Conservation (phyloP, 2,797 vertebrate genomes). For the Erpetoichthys calabaricus region DNA sequence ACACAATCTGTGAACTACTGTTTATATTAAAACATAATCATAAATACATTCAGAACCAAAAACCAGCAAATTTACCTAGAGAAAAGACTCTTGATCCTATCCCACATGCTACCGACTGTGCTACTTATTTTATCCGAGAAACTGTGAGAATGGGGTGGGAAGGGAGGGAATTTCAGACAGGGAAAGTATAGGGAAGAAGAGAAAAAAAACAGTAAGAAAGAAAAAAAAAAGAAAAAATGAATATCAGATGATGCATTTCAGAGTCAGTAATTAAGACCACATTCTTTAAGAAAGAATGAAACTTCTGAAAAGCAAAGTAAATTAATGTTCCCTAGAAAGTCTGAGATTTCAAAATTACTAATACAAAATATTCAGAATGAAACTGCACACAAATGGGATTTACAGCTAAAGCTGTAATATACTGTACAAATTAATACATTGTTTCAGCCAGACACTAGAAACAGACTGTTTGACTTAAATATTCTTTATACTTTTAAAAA, state of each 20-base stretch:
- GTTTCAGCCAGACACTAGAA: no score
- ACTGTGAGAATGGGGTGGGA: slow-evolving; percentile 55
- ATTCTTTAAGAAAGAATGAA: slow-evolving; percentile 8
- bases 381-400: no score
- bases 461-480: no score
- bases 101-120: slow-evolving; percentile 87
- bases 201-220: slow-evolving; percentile 46
- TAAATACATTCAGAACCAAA: slow-evolving; percentile 11
- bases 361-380: no score
- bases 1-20: not conserved
- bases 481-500: no score
- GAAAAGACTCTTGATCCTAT: slow-evolving; percentile 89
- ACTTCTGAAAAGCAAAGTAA: slow-evolving; percentile 9
- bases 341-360: no score
- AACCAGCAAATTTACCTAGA: slow-evolving; percentile 72
- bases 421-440: no score
- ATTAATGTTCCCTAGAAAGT: not conserved
- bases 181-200: slow-evolving; percentile 45
- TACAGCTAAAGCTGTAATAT: no score
- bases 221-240: slow-evolving; percentile 45
- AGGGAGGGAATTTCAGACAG: slow-evolving; percentile 23
- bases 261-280: slow-evolving; percentile 15
- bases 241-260: slow-evolving; percentile 38
- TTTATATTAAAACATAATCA: no score
- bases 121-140: slow-evolving; percentile 90